Base-by-base conservation (phyloP, 2,797 vertebrate genomes). In the Podarcis siculus region DNA sequence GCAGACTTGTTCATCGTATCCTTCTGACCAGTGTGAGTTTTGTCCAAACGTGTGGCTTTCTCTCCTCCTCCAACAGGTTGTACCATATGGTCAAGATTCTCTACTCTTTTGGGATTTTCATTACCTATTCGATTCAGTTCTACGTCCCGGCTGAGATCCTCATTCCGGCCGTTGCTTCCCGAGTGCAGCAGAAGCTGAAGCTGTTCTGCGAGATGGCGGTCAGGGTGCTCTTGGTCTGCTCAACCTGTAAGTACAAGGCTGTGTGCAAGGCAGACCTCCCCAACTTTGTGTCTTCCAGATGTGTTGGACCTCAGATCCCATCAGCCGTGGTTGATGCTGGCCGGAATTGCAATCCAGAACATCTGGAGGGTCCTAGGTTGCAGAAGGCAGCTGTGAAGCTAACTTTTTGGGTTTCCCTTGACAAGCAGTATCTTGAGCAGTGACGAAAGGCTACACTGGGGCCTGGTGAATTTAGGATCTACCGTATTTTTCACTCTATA, bases 101-200 rank as follows among this genome's bases (percentile, higher is more conserved):
- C 0, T 98, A 98, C 94, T 98, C 98, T 39, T 98, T 98, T 85
- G 98, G 98, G 35, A 98, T 98, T 93, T 98, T 98, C 94, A 97
- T 98, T 94, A 98, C 98, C 8, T 98, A 98, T 86, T 97, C 98
- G 1, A 97, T 98, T 95, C 98, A 98, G 95, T 98, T 97, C 95
- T 98, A 98, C 8, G 98, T 98, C 67, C 98, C 98, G 35, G 98
- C 98, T 0, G 98, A 98, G 93, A 98, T 98, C 82, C 94, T 98
- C 82, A 82, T 98, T 67, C 98, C 98, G 5, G 86, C 86, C 27
- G 39, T 97, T 87, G 97, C 95, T 39, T 95, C 97, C 13, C 96
- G 90, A 86, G 93, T 97, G 89, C 93, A 93, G 61, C 96, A 96
- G 88, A 97, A 93, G 85, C 97, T 97, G 97, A 97, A 96, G 84